Evolutionary conservation across 2,888 invertebrate genomes (phyloP), one percentile per base, ranked within the genome.

Genomic region (Ditylenchus weischeri): DNA sequence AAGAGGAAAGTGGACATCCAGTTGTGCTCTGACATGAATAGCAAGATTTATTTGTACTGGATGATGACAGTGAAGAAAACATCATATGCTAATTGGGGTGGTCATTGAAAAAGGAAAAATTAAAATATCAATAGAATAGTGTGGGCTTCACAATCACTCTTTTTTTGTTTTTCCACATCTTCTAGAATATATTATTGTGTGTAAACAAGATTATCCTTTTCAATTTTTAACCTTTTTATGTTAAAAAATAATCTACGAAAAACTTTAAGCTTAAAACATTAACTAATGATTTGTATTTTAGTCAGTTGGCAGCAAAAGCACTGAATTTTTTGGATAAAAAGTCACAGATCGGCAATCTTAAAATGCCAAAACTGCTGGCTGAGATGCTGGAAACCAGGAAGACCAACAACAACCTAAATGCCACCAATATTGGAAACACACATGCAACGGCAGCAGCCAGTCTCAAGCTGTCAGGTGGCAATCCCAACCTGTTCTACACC

Each of bases 271-370:
- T 38, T 18, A 62, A 51, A 21, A 43, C 23, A 21, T n/a, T 1
- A 21, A 11, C 35, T 15, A 15, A 18, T 23, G 38, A 43, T 29
- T 29, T 62, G 11, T 36, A 50, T 51, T 70, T 69, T 50, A 69
- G 69, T 29, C 49, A 69, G 69, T 62, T 69, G 50, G 69, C 69
- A 49, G 48, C 61, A 35, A 69, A 69, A 62, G 54, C 57, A 36
- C 48, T 61, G 23, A 54, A 69, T 29, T 48, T 29, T 36, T 51
- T 69, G 62, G 47, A 61, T 13, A 58, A 57, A 15, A 48, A 57
- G 19, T 38, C 59, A 11, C 66, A 69, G 21, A 3, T 38, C 29
- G 62, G 57, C 21, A 48, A 48, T n/a, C 48, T 57, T 2, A 61
- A 68, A 18, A 11, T 68, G 48, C 59, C 68, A 15, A 21, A 47